Evolutionary conservation across 2,113 vertebrate genomes (phyloP), one percentile per base, ranked within the genome.

Genomic region (Caranx melampygus): DNA sequence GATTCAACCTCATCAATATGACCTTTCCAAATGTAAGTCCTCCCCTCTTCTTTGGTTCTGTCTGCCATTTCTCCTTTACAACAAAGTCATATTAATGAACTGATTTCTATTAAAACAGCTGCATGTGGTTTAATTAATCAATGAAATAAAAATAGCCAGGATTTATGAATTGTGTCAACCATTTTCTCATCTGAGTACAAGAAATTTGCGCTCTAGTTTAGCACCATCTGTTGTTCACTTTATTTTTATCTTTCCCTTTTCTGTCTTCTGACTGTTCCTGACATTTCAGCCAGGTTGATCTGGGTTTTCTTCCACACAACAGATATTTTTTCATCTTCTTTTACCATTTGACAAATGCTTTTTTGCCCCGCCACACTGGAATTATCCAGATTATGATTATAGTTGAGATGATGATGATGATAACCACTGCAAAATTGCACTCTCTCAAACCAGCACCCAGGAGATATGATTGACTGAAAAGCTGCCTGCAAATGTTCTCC

Each of bases 1-100:
- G 95, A n/a, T 98, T 98, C 89, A 97, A 95, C 86, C 92, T 97
- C 79, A 96, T 97, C 93, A 97, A 97, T 83, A 96, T 97, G 96
- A 97, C 96, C 66, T 97, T 96, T 82, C 97, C 97, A 40, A 90
- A 93, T 37, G 97, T 97, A 91, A 94, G 96, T 87, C n/a, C 47
- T 72, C 57, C 26, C 4, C 13, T 73, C 3, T 55, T 4, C 5
- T 71, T 9, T 45, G 33, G 21, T 44, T 1, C 20, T 63, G n/a
- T 67, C 13, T 45, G 44, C 14, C 4, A 16, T 47, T 20, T 49
- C 16, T 58, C 26, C 3, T 62, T 21, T 62, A 35, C 40, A 20
- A 76, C 3, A 11, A n/a, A 52, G 47, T 26, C n/a, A 16, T n/a
- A 34, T 10, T n/a, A n/a, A 31, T 21, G 0, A 13, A 20, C 45